Evolutionary conservation across 2,888 invertebrate species (phyloP).

Genomic region (Stomorhina lunata): DNA sequence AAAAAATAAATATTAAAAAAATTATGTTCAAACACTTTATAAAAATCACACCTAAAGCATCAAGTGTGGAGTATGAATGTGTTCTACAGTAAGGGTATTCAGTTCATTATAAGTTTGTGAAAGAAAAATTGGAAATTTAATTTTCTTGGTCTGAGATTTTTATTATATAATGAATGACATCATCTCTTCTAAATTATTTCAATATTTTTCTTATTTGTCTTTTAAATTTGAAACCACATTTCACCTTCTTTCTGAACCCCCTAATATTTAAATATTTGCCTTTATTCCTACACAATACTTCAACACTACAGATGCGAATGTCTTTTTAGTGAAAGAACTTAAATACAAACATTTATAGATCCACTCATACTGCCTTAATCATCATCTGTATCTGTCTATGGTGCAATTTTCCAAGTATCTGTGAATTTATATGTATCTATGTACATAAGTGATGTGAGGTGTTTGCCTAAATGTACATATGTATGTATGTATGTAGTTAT

Average conservation of each 20-base stretch:
- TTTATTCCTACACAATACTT: neutral
- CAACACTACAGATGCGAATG: slow-evolving; percentile 26
- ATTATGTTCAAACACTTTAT: slow-evolving; percentile 16
- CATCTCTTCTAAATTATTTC: too few species aligned
- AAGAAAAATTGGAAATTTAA: too few species aligned
- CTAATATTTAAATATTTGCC: neutral
- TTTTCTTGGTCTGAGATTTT: too few species aligned
- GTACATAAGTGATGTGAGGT: neutral
- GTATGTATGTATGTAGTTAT: slow-evolving; percentile 14
- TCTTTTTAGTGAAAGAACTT: slow-evolving; percentile 13
- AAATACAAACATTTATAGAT: neutral
- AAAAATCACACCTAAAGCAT: slow-evolving; percentile 61
- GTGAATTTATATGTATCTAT: too few species aligned
- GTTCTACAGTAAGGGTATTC: neutral
- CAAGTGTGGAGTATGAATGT: slow-evolving; percentile 37
- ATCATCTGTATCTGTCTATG: neutral
- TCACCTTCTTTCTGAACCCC: neutral
- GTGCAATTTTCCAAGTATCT: too few species aligned
- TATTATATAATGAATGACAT: too few species aligned
- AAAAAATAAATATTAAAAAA: neutral
- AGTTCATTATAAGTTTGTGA: neutral
- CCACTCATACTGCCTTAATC: neutral
- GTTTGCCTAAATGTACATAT: neutral
- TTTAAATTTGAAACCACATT: neutral
- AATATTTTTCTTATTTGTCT: too few species aligned